Percentiles rank a stretch among this genome's conserved stretches.
Conservation (phyloP, 2,797 vertebrate species). For the Melanotaenia parkinsoni region DNA sequence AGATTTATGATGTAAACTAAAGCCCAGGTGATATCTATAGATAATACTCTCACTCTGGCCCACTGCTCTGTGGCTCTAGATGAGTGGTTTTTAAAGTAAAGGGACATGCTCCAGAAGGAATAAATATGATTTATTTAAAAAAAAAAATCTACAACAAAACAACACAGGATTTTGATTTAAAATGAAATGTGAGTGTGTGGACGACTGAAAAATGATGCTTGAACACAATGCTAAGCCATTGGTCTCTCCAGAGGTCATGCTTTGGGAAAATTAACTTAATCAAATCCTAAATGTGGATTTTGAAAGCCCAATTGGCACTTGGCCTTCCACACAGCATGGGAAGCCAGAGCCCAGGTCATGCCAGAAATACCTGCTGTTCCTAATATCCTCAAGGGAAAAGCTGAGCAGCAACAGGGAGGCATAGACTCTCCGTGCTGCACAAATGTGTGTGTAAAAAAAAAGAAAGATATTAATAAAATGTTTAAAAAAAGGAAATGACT, state of each 20-base stretch:
- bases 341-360: constrained; percentile 37
- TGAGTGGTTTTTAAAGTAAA: not conserved
- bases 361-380: constrained; percentile 68
- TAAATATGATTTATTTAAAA: not conserved
- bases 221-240: not conserved
- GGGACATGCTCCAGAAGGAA: too few relatives aligned
- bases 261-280: constrained; percentile 17
- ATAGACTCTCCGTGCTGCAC: constrained; percentile 35
- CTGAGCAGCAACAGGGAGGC: constrained; percentile 39
- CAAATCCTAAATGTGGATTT: constrained; percentile 40
- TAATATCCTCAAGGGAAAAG: constrained; percentile 51
- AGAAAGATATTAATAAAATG: constrained; percentile 29
- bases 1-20: not conserved
- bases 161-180: not conserved
- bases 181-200: not conserved
- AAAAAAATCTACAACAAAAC: not conserved
- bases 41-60: not conserved
- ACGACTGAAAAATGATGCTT: not conserved
- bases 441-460: constrained; percentile 47
- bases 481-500: constrained; percentile 79
- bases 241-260: not conserved
- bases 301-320: constrained; percentile 30
- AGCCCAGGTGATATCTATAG: not conserved
- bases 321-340: constrained; percentile 17
- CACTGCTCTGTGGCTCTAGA: not conserved